Base-by-base conservation (phyloP, 2,113 vertebrate genomes). In the Origma solitaria region DNA sequence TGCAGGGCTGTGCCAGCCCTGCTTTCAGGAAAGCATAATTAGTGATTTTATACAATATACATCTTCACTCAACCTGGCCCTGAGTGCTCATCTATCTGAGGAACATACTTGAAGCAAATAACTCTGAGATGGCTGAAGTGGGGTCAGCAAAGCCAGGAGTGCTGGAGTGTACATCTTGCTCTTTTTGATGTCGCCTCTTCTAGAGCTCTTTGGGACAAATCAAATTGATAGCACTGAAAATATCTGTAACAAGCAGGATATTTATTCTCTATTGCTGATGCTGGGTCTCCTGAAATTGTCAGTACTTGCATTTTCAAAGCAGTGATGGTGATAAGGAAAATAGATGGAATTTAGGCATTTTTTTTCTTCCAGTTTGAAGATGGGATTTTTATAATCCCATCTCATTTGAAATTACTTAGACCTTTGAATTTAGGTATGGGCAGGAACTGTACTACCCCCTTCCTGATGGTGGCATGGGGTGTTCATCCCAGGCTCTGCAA, bases 171-270 rank as follows among this genome's bases (percentile, higher is more conserved):
- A 77, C 91, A 90, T 97, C 95, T 93, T 96, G 88, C 94, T 94
- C 93, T 95, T 96, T 95, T 96, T 95, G 92, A 93, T 95, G 88
- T 95, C 68, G 94, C 60, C n/a, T 91, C 90, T 87, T 95, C 76
- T 86, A 76, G 64, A 49, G 49, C 49, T 90, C n/a, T 92, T 96
- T 88, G 88, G 82, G 86, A 86, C 61, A 94, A 93, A 96, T 93
- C 86, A 92, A 84, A 92, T 35, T 82, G 90, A 93, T 72, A 95
- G 88, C 72, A 81, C 40, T 82, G 95, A 91, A 96, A 95, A 65
- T 66, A 85, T 18, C 78, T 51, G 42, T 92, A 91, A 92, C 90
- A 91, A 88, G 87, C 68, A 89, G 71, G 62, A 88, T 95, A 77
- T 83, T 92, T 95, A 77, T 93, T 73, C 72, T 91, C 64, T 89